phyloP scores from a whole-genome alignment of 2,797 vertebrate species.

The Spinus pinus region DNA sequence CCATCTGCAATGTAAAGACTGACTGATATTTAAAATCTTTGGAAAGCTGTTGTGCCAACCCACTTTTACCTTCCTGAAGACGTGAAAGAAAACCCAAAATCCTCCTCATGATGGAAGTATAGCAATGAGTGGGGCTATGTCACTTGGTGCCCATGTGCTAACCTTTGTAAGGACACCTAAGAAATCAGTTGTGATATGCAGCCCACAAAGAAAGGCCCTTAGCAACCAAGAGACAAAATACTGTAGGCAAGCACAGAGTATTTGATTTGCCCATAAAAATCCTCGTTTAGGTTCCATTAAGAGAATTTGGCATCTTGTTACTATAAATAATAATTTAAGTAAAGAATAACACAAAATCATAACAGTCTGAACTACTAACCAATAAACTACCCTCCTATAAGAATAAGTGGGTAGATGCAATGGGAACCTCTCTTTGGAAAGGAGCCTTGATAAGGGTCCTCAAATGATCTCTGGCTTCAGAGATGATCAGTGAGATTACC shows the following conservation, averaged over 20 bases:
- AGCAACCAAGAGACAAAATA: neutral
- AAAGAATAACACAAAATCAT: neutral
- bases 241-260: neutral
- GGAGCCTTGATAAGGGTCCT: neutral
- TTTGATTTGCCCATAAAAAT: neutral
- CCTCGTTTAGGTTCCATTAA: neutral
- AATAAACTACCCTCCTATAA: neutral
- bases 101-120: neutral
- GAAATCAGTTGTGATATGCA: neutral
- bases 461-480: neutral
- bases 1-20: neutral
- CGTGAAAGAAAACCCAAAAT: neutral
- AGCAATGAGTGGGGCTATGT: neutral
- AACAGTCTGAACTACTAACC: neutral
- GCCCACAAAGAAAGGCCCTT: neutral
- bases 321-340: neutral
- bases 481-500: neutral
- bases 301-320: neutral
- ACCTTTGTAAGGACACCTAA: neutral
- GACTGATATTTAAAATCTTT: neutral
- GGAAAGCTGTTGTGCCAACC: neutral
- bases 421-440: neutral
- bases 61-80: neutral
- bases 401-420: neutral
- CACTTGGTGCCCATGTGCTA: neutral